Base-by-base conservation (phyloP, 2,797 vertebrate genomes). In the Pipistrellus nathusii region DNA sequence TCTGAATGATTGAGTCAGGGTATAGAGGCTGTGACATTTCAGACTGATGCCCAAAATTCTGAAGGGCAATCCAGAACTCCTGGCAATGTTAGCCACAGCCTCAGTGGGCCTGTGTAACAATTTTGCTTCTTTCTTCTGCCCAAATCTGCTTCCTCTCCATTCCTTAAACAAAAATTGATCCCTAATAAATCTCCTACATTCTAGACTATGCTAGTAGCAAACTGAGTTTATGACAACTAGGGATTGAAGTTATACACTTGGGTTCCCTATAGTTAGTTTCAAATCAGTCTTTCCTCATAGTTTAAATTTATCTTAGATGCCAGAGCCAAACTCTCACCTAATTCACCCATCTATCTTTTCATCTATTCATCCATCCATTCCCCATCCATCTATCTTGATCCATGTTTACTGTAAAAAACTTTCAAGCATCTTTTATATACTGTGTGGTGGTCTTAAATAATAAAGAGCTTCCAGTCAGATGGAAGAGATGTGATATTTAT, bases 401-500 rank as follows among this genome's bases (percentile, higher is more conserved):
- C 14, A 84, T 12, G 6, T 38, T 64, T 76, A 10, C 21, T 51
- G 38, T 73, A 4, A 90, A 41, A 51, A 73, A 73, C 18, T 90
- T 69, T 23, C 18, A 87, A 87, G 53, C 85, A 57, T 38, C 25
- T 90, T 77, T 87, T 68, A 62, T 68, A n/a, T 59, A 27, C 23
- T 81, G 5, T 71, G 27, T 71, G 38, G 21, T 86, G 20, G n/a
- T 66, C 25, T 91, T 89, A 86, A n/a, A 83, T 27, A 72, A 85
- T 59, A 94, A 86, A n/a, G 30, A 75, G 32, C 27, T 85, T 80
- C 38, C 27, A 66, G 46, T 4, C n/a, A 57, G 32, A 23, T 73
- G n/a, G 30, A 92, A 92, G 20, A 64, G 9, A 81, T 59, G 55
- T 87, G 57, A 75, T 64, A 81, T 66, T 93, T 85, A 48, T 23